These are phyloP conservation scores for Pristionchus exspectatus DNA, from an alignment of 2,888 invertebrate genomes.

Conservation along the genomic window DNA sequence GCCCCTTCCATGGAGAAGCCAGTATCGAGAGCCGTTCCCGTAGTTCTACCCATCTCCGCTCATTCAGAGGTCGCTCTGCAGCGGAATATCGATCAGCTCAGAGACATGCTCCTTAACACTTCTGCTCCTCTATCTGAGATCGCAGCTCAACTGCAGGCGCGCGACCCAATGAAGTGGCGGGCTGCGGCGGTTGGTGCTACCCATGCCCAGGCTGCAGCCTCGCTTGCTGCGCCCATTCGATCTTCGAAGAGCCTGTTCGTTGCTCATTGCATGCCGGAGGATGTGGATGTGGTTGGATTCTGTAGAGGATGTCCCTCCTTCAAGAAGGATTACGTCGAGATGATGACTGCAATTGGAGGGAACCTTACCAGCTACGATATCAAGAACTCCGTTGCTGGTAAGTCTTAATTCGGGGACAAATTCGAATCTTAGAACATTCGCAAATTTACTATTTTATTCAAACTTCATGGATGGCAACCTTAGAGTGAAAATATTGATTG, in stretches of 20 bases:
- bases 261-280: conserved; percentile 17
- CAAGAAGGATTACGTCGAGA: conserved; percentile 56
- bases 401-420: not conserved
- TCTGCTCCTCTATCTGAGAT: conserved; percentile 59
- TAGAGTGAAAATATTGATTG: not conserved
- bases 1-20: not conserved
- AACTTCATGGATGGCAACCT: not conserved
- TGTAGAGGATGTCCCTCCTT: conserved; percentile 58
- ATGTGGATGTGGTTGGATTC: conserved; percentile 55
- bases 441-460: too few relatives aligned
- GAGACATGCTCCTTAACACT: conserved; percentile 59
- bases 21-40: conserved; percentile 10
- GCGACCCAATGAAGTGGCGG: conserved; percentile 62
- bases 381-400: conserved; percentile 20
- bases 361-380: conserved; percentile 34
- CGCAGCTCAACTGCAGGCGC: conserved; percentile 61
- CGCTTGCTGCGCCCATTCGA: conserved; percentile 52
- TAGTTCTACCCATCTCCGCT: conserved; percentile 61
- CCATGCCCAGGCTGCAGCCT: conserved; percentile 57
- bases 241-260: not conserved
- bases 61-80: conserved; percentile 61
- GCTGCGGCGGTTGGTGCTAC: conserved; percentile 58
- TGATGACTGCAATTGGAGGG: conserved; percentile 18
- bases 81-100: conserved; percentile 50
- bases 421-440: too few relatives aligned